Evolutionary conservation across 2,113 vertebrate genomes (phyloP).

Genomic region (Phylloscopus trochiloides): DNA sequence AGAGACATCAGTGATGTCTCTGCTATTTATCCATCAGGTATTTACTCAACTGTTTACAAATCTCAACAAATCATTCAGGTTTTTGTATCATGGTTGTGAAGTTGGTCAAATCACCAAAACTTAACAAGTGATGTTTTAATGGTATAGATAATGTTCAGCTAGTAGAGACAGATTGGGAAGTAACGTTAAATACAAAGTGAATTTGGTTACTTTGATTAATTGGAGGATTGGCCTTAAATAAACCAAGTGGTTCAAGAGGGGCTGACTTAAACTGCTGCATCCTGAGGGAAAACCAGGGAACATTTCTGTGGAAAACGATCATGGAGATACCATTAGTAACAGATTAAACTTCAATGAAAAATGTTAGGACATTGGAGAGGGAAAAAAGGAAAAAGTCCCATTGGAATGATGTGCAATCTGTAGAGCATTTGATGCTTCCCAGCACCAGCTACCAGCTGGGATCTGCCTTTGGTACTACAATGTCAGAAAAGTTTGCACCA

Average conservation of each 20-base stretch:
- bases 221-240: background rate
- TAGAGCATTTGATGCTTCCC: background rate
- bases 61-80: background rate
- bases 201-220: background rate
- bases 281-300: background rate
- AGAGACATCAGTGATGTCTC: background rate
- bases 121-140: background rate
- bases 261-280: background rate
- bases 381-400: background rate
- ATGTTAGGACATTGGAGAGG: background rate
- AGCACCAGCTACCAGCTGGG: background rate
- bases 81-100: background rate
- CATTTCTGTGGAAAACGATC: background rate
- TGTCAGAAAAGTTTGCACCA: background rate
- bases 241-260: background rate
- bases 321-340: background rate
- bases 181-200: background rate
- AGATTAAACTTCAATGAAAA: background rate
- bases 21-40: background rate
- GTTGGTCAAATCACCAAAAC: background rate
- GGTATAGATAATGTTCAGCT: background rate
- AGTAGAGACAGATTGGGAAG: background rate
- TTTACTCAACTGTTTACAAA: background rate
- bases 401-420: background rate
- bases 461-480: background rate